Base-by-base conservation (phyloP, 2,113 vertebrate species). In the Podarcis cretensis region DNA sequence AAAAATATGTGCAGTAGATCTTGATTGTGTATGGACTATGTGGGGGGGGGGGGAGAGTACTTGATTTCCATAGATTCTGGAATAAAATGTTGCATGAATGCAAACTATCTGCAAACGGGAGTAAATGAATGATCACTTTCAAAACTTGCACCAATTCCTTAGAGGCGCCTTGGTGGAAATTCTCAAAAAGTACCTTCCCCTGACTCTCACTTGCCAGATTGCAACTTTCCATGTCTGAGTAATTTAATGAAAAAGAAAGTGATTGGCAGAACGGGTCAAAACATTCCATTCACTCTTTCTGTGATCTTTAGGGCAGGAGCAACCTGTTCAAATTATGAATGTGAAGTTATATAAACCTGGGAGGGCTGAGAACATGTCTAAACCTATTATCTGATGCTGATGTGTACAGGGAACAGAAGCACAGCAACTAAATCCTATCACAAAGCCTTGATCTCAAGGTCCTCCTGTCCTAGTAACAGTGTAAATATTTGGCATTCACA, bases 261-360 rank as follows among this genome's bases (percentile, higher is more conserved):
- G 84, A 80, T 78, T 92, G 93, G 90, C 83, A 86, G 74, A 79
- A 30, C 85, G 78, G 6, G 23, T 90, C 90, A 94, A 93, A 90
- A 93, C 85, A 94, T 73, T 35, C 71, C 1, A 37, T 87, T 89
- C 79, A 48, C 74, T 71, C 81, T 65, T 18, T 8, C 25, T 89
- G 84, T 57, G 90, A 48, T 89, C 90, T 86, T 87, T 57, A 87
- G 87, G 92, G 89, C 82, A 93, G 87, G 81, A 90, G 78, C 84
- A 90, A 93, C 89, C 86, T 82, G 80, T 86, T 94, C 81, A 88
- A 37, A 69, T 12, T 92, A 75, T 81, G 84, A 93, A 80, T 90
- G 91, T 88, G 91, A 85, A 92, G 57, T 93, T 92, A 91, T 0
- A 0, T 90, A 90, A 92, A 87, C 59, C 37, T 90, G 89, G 84